Conservation (phyloP, 2,797 vertebrate genomes). For the Lagodon rhomboides region DNA sequence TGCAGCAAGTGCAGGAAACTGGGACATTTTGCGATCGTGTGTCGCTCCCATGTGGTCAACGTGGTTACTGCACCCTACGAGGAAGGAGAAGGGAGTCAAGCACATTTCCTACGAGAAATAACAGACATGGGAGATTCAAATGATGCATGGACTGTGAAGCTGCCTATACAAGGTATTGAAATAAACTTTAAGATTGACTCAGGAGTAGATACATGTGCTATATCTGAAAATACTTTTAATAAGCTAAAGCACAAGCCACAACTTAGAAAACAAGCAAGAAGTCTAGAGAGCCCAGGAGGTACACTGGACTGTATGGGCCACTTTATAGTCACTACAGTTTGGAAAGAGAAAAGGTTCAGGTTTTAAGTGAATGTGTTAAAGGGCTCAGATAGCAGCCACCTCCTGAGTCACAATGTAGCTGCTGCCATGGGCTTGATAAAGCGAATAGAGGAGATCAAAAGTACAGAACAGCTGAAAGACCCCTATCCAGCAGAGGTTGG, state of each 20-base stretch:
- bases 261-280: not conserved
- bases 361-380: not conserved
- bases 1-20: too few relatives aligned
- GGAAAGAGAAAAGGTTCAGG: not conserved
- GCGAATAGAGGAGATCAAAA: not conserved
- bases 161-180: not conserved
- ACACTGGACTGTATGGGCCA: not conserved
- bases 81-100: too few relatives aligned
- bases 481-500: not conserved
- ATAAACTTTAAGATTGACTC: not conserved
- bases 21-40: too few relatives aligned
- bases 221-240: not conserved
- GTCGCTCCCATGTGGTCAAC: too few relatives aligned
- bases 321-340: not conserved
- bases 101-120: too few relatives aligned
- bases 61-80: too few relatives aligned
- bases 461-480: not conserved
- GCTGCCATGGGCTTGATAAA: not conserved
- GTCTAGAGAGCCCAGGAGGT: too few relatives aligned
- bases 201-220: constrained; percentile 1
- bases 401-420: not conserved
- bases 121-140: too few relatives aligned
- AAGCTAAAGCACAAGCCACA: not conserved
- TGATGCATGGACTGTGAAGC: too few relatives aligned
- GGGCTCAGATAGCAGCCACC: not conserved